Percentiles rank a stretch among this genome's conserved stretches.
These are phyloP conservation scores for Neoaliturus tenellus DNA, from an alignment of 2,888 invertebrate species.

Conservation along the genomic window DNA sequence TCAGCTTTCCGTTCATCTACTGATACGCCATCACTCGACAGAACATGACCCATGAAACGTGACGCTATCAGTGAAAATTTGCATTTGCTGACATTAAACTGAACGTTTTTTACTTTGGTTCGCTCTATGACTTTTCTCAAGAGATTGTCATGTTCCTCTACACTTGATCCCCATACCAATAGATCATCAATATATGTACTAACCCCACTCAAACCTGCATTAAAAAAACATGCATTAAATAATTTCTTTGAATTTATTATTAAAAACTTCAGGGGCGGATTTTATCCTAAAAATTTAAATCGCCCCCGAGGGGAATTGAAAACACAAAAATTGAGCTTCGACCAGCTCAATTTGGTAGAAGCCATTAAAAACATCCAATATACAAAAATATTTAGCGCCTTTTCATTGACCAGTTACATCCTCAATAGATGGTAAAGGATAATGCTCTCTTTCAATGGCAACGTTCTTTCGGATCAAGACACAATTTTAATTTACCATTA, in stretches of 20 bases:
- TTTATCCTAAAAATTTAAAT: background rate
- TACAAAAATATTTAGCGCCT: constrained; percentile 1
- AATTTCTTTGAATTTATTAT: background rate
- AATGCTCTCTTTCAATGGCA: background rate
- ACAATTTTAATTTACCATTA: constrained; percentile 11
- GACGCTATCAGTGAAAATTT: background rate
- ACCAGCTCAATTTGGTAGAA: background rate
- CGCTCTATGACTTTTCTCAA: background rate
- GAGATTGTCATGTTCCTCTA: background rate
- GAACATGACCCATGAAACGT: constrained; percentile 22
- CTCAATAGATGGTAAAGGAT: constrained; percentile 16
- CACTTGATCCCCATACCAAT: background rate
- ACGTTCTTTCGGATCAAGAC: background rate
- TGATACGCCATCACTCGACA: constrained; percentile 59
- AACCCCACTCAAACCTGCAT: background rate
- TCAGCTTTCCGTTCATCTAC: constrained; percentile 63
- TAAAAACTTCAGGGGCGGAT: background rate
- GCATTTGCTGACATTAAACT: background rate
- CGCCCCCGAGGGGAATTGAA: background rate
- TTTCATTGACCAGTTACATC: background rate
- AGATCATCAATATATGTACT: constrained; percentile 9
- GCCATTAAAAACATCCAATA: background rate
- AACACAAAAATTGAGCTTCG: background rate
- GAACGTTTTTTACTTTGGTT: background rate
- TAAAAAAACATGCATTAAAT: too few species aligned